These are phyloP conservation scores for Diabrotica virgifera DNA, from an alignment of 1,140 invertebrate species.

Conservation along the genomic window DNA sequence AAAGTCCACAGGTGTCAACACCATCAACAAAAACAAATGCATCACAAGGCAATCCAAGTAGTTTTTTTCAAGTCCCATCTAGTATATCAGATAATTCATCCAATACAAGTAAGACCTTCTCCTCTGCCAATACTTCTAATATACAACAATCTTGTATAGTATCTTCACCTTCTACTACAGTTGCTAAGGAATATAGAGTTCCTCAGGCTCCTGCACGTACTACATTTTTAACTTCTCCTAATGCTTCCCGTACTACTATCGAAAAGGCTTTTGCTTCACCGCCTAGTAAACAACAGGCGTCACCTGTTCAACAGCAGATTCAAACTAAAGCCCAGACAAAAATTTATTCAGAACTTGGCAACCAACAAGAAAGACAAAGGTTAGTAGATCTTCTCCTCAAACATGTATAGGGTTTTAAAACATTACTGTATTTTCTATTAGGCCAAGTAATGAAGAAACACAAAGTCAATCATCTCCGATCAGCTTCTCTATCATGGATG, in stretches of 20 bases:
- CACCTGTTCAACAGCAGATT: slow-evolving; percentile 54
- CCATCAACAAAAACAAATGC: slow-evolving; percentile 54
- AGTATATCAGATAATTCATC: slow-evolving; percentile 48
- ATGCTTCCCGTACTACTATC: slow-evolving; percentile 29
- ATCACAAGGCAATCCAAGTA: slow-evolving; percentile 53
- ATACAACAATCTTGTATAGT: slow-evolving; percentile 70
- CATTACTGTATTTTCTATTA: background rate
- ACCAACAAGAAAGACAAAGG: slow-evolving; percentile 50
- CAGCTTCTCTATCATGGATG: slow-evolving; percentile 72
- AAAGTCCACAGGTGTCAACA: slow-evolving; percentile 58
- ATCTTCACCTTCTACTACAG: slow-evolving; percentile 56
- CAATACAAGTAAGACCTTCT: slow-evolving; percentile 48
- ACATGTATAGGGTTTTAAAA: background rate
- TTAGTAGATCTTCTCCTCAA: slow-evolving; percentile 26
- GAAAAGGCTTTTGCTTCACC: slow-evolving; percentile 49
- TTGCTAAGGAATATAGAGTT: slow-evolving; percentile 60
- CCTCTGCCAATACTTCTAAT: slow-evolving; percentile 56
- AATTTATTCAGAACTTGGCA: slow-evolving; percentile 61
- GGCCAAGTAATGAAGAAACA: slow-evolving; percentile 5
- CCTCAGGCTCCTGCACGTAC: slow-evolving; percentile 48
- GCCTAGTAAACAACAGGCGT: slow-evolving; percentile 52
- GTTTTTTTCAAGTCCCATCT: slow-evolving; percentile 62
- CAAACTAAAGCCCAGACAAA: slow-evolving; percentile 69
- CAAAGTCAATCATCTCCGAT: slow-evolving; percentile 70
- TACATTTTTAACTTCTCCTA: slow-evolving; percentile 41